Evolutionary conservation across 1,140 invertebrate genomes (phyloP), one percentile per base, ranked within the genome.

Genomic region (Drosophila jambulina): DNA sequence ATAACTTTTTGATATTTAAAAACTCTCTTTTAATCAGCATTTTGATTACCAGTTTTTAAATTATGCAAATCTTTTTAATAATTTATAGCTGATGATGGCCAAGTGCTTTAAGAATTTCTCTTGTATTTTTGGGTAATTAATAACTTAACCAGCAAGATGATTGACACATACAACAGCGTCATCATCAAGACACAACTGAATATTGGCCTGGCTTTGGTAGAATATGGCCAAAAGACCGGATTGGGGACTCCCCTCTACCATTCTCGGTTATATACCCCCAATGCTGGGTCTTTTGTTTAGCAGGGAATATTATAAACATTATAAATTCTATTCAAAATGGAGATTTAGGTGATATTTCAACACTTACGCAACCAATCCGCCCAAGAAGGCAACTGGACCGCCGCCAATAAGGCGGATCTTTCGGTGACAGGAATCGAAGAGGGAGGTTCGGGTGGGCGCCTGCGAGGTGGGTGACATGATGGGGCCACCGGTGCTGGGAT

Each of bases 361-460:
- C 65, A 96, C 95, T 95, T 94, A 96, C 95, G 95, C 95, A 84
- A 96, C 95, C 82, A 96, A 93, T 75, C 95, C 95, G 82, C 95
- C 95, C 74, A 96, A 93, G 91, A 95, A 95, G 76, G 94, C 94
- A 76, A 95, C 94, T 29, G 94, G 94, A 53, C 94, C 94, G 51
- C 94, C 94, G 74, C 94, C 94, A 75, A 95, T 94, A 78, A 95
- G 94, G 65, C 95, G 94, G 77, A 96, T 95, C 93, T 95, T 96
- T 91, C 95, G 94, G 93, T 96, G 95, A 92, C 95, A 96, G 84
- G 95, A 95, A 93, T 95, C 95, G 91, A 96, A 95, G 32, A 96
- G 93, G 25, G 95, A 95, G 43, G 94, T 94, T 57, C 95, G 93
- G 75, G 94, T 93, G 91, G 94, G 93, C 80, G 88, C 83, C 78